Percentiles rank a stretch among this genome's conserved stretches.
Evolutionary conservation across 2,797 vertebrate genomes (phyloP).

Genomic region (Coluber constrictor): DNA sequence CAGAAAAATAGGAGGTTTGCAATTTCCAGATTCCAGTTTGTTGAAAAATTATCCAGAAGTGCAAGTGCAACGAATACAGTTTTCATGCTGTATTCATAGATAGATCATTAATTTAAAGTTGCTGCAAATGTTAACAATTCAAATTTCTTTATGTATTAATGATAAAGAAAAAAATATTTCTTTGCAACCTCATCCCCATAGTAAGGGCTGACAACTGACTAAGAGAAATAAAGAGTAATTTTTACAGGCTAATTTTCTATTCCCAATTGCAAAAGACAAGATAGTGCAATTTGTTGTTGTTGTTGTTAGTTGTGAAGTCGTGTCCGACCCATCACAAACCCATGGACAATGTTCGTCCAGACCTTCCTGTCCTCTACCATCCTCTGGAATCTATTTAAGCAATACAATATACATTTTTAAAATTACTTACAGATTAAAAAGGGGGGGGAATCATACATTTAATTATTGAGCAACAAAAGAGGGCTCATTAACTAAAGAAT

Average conservation of each 20-base stretch:
- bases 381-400: too few relatives aligned
- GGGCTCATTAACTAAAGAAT: not conserved
- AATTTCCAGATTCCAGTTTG: not conserved
- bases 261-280: not conserved
- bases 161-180: not conserved
- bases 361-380: too few relatives aligned
- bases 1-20: not conserved
- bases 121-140: not conserved
- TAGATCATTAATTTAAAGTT: not conserved
- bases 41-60: not conserved
- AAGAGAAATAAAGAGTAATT: not conserved
- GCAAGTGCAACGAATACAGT: not conserved
- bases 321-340: too few relatives aligned
- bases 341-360: too few relatives aligned
- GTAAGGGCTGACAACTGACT: not conserved
- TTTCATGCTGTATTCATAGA: not conserved
- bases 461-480: not conserved
- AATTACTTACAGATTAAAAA: not conserved
- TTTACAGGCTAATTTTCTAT: not conserved
- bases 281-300: not conserved
- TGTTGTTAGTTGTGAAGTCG: too few relatives aligned
- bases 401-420: not conserved
- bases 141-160: not conserved
- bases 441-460: not conserved
- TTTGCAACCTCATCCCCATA: not conserved